Evolutionary conservation across 2,797 vertebrate species (phyloP).

Genomic region (Thalassophryne amazonica): DNA sequence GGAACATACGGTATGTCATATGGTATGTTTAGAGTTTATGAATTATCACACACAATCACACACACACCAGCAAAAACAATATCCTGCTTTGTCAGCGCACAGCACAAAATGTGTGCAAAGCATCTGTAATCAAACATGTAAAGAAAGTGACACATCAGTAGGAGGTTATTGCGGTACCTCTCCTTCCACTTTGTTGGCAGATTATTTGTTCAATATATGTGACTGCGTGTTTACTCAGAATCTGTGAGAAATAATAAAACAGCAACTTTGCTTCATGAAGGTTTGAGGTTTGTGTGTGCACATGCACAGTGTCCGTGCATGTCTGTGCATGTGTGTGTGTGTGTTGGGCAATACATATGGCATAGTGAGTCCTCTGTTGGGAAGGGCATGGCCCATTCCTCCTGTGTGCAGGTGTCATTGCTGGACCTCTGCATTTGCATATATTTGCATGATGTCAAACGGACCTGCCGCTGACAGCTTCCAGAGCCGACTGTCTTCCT

Average conservation of each 20-base stretch:
- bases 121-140: too few species aligned
- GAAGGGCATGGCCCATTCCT: conserved; percentile 80
- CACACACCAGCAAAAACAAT: too few species aligned
- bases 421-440: conserved; percentile 91
- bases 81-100: too few species aligned
- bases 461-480: conserved; percentile 86
- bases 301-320: conserved; percentile 14
- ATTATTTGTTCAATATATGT: too few species aligned
- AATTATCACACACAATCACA: too few species aligned
- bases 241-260: neutral
- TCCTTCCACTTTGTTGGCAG: too few species aligned
- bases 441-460: conserved; percentile 98
- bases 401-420: conserved; percentile 79
- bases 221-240: too few species aligned
- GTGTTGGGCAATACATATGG: conserved; percentile 29
- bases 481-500: conserved; percentile 86
- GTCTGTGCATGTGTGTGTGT: conserved; percentile 16
- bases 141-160: too few species aligned
- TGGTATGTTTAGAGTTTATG: too few species aligned
- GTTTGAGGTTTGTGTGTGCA: conserved; percentile 8
- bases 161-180: too few species aligned
- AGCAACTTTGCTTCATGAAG: neutral
- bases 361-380: conserved; percentile 65
- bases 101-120: too few species aligned
- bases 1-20: too few species aligned